Percentiles rank a stretch among this genome's conserved stretches.
These are phyloP conservation scores for Lycophotia porphyrea DNA, from an alignment of 2,888 invertebrate genomes.

Conservation along the genomic window DNA sequence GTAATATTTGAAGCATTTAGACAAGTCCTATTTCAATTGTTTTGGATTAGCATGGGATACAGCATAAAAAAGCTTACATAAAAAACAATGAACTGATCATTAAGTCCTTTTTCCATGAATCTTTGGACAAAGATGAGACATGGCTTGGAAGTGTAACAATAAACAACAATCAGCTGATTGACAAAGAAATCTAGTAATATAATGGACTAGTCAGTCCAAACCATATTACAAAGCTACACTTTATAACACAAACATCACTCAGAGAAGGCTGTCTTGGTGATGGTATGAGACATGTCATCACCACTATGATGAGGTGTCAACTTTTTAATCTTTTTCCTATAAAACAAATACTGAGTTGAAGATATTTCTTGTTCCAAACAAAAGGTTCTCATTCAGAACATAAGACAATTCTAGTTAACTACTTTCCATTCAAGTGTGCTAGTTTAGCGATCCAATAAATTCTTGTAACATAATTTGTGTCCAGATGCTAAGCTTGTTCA, in stretches of 20 bases:
- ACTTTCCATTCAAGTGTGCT: not conserved
- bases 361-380: not conserved
- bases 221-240: not conserved
- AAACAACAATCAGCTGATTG: conserved; percentile 13
- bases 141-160: not conserved
- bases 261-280: not conserved
- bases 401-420: not conserved
- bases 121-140: not conserved
- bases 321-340: not conserved
- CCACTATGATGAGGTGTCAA: conserved; percentile 52
- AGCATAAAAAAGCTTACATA: not conserved
- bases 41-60: not conserved
- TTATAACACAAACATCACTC: not conserved
- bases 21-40: not conserved
- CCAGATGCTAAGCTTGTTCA: not conserved
- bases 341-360: not conserved
- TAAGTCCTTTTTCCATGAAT: not conserved
- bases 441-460: not conserved
- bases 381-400: not conserved
- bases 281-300: conserved; percentile 4
- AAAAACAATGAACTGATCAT: not conserved
- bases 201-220: not conserved
- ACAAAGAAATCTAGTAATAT: not conserved
- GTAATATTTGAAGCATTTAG: not conserved
- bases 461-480: conserved; percentile 53